Base-by-base conservation (phyloP, 2,797 vertebrate genomes). In the Lepus townsendii region DNA sequence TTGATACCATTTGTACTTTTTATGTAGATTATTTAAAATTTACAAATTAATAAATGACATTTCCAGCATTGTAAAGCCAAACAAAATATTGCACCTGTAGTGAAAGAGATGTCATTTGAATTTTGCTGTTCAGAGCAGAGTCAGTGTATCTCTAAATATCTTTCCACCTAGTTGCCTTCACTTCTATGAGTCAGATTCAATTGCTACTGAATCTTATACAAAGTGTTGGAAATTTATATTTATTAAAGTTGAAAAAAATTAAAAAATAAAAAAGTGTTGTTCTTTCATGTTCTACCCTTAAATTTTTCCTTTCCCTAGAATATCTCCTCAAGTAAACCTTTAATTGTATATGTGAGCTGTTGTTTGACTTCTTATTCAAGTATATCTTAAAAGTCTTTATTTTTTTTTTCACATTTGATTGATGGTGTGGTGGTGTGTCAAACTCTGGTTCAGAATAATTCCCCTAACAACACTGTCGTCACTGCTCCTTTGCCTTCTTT, bases 381-480 rank as follows among this genome's bases (percentile, higher is more conserved):
- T 57, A 20, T 20, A 82, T 65, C 27, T 92, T 71, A 82, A 72
- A 52, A 73, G 0, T 35, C 30, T 76, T 79, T 52, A 7, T n/a
- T 65, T 77, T 84, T 72, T 72, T 50, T 54, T 75, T 66, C n/a
- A 38, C 5, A 50, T 32, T n/a, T 22, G 9, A 42, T 10, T 54
- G 77, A 76, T 16, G 42, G 4, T 73, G 63, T 79, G 30, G 1
- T 38, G 60, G 6, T n/a, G 7, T 50, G 68, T 83, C 71, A 89
- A 68, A 79, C 50, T 82, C 52, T 38, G 77, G 27, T 19, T 69
- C 52, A 87, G 17, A 89, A 89, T 75, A n/a, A 66, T 62, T 91
- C 30, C 71, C 16, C 20, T 42, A 14, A 50, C 14, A 68, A 75
- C 11, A 35, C 4, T 27, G 8, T 8, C 32, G 30, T 71, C 4